These are phyloP conservation scores for Oryzias celebensis DNA, from an alignment of 2,113 vertebrate genomes.

Conservation along the genomic window DNA sequence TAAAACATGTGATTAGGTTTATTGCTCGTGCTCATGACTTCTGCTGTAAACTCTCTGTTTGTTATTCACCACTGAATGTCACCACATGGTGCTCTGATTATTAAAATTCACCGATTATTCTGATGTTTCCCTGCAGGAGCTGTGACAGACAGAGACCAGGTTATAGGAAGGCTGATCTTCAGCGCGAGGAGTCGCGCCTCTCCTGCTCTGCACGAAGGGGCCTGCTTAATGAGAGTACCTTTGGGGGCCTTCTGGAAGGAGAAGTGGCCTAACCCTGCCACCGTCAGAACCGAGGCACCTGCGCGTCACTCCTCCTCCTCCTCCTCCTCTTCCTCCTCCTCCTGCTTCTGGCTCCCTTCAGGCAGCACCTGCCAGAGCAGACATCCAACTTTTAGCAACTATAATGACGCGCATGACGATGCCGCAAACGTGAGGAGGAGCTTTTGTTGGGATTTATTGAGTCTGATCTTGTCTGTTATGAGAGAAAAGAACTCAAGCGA, in stretches of 20 bases:
- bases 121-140: constrained; percentile 51
- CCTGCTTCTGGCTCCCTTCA: constrained; percentile 24
- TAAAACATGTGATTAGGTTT: constrained; percentile 48
- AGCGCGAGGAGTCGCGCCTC: constrained; percentile 53
- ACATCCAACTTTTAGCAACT: constrained; percentile 59
- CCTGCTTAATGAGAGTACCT: constrained; percentile 75
- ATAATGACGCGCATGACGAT: constrained; percentile 64
- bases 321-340: background rate
- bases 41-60: constrained; percentile 8
- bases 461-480: background rate
- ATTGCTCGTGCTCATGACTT: constrained; percentile 7
- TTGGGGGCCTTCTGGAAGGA: constrained; percentile 73
- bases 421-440: constrained; percentile 51
- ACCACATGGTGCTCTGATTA: constrained; percentile 49
- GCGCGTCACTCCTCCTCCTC: constrained; percentile 23
- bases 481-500: no score
- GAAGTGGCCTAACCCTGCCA: constrained; percentile 69
- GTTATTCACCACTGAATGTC: no score
- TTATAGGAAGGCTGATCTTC: constrained; percentile 42
- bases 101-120: constrained; percentile 58
- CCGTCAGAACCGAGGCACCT: constrained; percentile 58
- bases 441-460: constrained; percentile 46
- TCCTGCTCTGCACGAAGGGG: constrained; percentile 53
- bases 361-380: constrained; percentile 38
- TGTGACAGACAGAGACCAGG: constrained; percentile 67